Conservation (phyloP, 2,888 invertebrate species). For the Folsomia manolachei region DNA sequence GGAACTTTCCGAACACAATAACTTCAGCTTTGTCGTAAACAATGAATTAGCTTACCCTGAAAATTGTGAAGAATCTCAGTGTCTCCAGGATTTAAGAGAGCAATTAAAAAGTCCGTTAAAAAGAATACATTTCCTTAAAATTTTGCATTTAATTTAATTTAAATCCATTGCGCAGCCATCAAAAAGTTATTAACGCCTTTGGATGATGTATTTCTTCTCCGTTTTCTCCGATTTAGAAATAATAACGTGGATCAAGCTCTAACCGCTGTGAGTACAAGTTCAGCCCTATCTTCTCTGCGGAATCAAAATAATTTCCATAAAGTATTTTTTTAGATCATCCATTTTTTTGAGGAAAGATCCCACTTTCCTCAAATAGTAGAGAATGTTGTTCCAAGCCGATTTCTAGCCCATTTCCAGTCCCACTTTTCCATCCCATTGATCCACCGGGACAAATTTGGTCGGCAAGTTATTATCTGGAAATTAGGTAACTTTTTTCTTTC, state of each 20-base stretch:
- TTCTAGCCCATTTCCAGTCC: background rate
- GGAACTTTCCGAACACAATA: no score
- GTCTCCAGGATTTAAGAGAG: no score
- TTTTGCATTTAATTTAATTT: no score
- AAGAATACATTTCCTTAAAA: no score
- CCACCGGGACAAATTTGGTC: background rate
- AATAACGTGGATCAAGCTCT: background rate
- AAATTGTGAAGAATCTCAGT: no score
- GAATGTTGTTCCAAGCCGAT: background rate
- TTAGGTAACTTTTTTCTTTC: background rate
- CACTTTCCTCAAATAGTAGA: background rate
- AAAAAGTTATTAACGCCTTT: no score
- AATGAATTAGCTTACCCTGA: no score
- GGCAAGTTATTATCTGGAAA: background rate
- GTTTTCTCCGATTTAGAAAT: slow-evolving; percentile 14
- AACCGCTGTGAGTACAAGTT: background rate
- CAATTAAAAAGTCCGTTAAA: no score
- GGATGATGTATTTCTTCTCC: slow-evolving; percentile 18
- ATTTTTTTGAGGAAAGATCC: background rate
- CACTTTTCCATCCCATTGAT: background rate
- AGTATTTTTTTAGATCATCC: background rate
- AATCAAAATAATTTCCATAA: no score
- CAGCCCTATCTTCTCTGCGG: no score
- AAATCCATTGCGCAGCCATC: no score
- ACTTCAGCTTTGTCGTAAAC: no score